These are phyloP conservation scores for Paralvinella palmiformis DNA, from an alignment of 1,140 invertebrate species.

Conservation along the genomic window DNA sequence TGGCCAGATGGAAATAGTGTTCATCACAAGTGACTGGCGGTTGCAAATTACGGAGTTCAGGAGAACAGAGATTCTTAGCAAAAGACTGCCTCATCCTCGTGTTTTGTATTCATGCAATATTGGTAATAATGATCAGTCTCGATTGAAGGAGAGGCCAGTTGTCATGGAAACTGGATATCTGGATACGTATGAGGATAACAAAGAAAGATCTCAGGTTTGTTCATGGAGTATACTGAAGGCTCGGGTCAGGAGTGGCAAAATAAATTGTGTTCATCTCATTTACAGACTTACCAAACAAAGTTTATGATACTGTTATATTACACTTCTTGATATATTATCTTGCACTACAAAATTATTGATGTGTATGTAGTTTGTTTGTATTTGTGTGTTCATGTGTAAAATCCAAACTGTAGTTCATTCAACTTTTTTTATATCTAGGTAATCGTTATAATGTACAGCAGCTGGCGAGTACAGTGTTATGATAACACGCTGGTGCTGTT, in stretches of 20 bases:
- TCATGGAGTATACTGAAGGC: no score
- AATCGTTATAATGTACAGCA: conserved; percentile 33
- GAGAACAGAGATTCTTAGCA: conserved; percentile 15
- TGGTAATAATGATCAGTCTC: conserved; percentile 19
- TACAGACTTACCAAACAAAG: no score
- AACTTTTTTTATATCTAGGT: conserved; percentile 25
- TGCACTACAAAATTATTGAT: neutral
- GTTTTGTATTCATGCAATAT: conserved; percentile 29
- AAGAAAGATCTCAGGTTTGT: neutral
- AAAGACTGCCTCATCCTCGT: conserved; percentile 32
- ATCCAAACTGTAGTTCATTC: no score
- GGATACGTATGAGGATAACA: neutral
- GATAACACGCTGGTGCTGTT: conserved; percentile 29
- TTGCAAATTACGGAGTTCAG: conserved; percentile 30
- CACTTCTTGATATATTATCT: neutral
- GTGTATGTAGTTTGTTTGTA: neutral
- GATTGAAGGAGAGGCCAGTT: conserved; percentile 25
- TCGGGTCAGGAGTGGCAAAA: no score
- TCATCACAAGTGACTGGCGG: conserved; percentile 31
- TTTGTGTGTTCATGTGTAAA: no score
- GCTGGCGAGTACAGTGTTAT: conserved; percentile 40
- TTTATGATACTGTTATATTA: no score
- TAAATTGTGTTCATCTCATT: no score
- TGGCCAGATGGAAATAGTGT: conserved; percentile 36
- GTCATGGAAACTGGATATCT: conserved; percentile 34